Evolutionary conservation across 1,140 invertebrate genomes (phyloP).

Genomic region (Pogonognathellus flavescens): DNA sequence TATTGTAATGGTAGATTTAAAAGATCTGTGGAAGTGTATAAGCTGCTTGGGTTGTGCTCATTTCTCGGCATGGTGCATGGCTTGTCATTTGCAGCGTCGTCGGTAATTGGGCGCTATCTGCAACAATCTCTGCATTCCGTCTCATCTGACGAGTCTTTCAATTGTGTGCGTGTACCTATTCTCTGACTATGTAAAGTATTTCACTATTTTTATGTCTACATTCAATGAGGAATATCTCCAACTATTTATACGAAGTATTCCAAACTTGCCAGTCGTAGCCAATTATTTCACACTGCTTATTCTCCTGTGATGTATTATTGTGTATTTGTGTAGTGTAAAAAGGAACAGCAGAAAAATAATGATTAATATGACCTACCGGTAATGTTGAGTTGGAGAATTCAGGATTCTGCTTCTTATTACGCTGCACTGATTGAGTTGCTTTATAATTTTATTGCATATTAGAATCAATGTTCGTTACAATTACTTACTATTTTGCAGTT

Average conservation of each 20-base stretch:
- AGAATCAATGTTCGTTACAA: too few species aligned
- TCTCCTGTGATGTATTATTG: not conserved
- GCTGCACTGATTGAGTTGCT: too few species aligned
- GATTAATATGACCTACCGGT: too few species aligned
- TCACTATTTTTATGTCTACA: too few species aligned
- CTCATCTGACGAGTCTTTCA: conserved; percentile 30
- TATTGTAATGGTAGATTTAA: not conserved
- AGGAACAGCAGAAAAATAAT: too few species aligned
- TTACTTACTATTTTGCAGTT: too few species aligned
- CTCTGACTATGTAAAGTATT: too few species aligned
- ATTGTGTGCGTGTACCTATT: not conserved
- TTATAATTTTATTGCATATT: too few species aligned
- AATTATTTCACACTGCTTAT: conserved; percentile 6
- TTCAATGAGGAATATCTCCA: too few species aligned
- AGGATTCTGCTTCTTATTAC: too few species aligned
- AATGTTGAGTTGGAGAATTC: too few species aligned
- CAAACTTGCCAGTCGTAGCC: not conserved
- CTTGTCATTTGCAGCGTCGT: not conserved
- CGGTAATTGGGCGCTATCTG: conserved; percentile 42
- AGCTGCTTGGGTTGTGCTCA: conserved; percentile 24
- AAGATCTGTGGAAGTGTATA: not conserved
- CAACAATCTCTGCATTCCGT: conserved; percentile 46
- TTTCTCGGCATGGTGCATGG: conserved; percentile 26
- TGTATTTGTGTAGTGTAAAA: too few species aligned
- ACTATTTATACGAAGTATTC: not conserved